Percentiles rank a stretch among this genome's conserved stretches.
Conservation (phyloP, 35 echinoderm and acorn worm genomes). For the Stichopus chloronotus region DNA sequence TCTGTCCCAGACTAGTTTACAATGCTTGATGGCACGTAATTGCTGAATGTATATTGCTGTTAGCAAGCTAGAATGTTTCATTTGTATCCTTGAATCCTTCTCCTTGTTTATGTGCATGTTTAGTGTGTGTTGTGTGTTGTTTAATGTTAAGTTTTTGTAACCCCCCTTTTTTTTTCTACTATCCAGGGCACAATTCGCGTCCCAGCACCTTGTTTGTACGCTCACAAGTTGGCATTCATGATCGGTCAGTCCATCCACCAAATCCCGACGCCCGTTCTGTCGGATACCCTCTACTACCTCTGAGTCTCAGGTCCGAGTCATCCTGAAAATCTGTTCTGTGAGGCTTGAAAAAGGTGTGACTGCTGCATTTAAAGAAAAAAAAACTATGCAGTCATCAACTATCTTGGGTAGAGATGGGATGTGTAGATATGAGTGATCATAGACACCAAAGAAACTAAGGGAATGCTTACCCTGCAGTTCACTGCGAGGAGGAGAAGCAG, state of each 20-base stretch:
- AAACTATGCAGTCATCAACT: neutral
- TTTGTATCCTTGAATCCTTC: no score
- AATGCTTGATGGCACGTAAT: no score
- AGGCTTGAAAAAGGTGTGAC: neutral
- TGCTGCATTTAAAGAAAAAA: neutral
- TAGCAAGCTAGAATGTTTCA: no score
- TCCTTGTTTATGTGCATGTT: no score
- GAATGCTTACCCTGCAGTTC: neutral
- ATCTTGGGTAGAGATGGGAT: neutral
- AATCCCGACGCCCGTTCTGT: constrained; percentile 35
- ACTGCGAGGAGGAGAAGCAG: no score
- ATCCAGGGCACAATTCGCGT: constrained; percentile 97
- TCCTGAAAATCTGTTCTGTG: neutral
- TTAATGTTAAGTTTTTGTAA: no score
- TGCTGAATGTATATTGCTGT: no score
- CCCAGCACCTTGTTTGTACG: constrained; percentile 93
- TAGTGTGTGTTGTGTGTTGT: no score
- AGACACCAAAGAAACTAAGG: neutral
- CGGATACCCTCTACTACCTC: constrained; percentile 89
- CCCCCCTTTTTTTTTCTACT: no score
- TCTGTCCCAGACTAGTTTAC: no score
- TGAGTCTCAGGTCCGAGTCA: constrained; percentile 25
- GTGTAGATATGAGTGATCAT: neutral
- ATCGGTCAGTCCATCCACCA: constrained; percentile 85
- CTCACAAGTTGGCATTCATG: constrained; percentile 97